A percentile compares a stretch with the other conserved stretches of the same genome.
Conservation (phyloP, 2,888 invertebrate species). For the Cerastis rubricosa region DNA sequence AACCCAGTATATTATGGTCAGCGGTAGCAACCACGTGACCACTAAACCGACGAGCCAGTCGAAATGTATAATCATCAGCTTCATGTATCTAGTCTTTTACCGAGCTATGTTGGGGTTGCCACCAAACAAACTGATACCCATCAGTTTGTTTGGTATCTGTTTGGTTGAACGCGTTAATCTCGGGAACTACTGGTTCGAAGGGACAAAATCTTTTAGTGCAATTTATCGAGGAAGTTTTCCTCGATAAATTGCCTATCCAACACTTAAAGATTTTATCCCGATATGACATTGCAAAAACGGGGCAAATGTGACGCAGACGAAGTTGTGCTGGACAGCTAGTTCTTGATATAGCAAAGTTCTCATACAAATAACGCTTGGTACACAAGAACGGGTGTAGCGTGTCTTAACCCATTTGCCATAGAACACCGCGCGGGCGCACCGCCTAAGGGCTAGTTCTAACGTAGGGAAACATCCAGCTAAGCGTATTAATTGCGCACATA, state of each 20-base stretch:
- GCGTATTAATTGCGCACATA: constrained; percentile 84
- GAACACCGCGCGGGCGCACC: constrained; percentile 70
- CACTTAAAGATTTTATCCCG: too few relatives aligned
- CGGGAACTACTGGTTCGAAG: too few relatives aligned
- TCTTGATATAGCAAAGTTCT: constrained; percentile 64
- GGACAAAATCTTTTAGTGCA: too few relatives aligned
- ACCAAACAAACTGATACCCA: too few relatives aligned
- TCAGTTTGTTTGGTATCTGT: too few relatives aligned
- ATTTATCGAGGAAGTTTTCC: too few relatives aligned
- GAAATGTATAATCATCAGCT: neutral
- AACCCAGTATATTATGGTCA: neutral
- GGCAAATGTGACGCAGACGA: too few relatives aligned
- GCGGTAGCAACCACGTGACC: neutral
- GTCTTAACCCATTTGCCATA: constrained; percentile 78
- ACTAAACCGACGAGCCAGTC: neutral
- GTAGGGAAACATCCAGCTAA: constrained; percentile 74
- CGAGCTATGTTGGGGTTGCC: too few relatives aligned
- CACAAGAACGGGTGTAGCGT: constrained; percentile 75
- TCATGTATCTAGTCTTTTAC: neutral
- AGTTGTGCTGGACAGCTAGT: neutral
- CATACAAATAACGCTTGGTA: constrained; percentile 72
- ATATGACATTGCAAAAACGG: too few relatives aligned
- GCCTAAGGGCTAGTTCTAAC: constrained; percentile 71
- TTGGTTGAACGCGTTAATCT: too few relatives aligned
- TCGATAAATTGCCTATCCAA: too few relatives aligned